Percentiles rank a stretch among this genome's conserved stretches.
Conservation (phyloP, 2,113 vertebrate genomes). For the Entomyzon cyanotis region DNA sequence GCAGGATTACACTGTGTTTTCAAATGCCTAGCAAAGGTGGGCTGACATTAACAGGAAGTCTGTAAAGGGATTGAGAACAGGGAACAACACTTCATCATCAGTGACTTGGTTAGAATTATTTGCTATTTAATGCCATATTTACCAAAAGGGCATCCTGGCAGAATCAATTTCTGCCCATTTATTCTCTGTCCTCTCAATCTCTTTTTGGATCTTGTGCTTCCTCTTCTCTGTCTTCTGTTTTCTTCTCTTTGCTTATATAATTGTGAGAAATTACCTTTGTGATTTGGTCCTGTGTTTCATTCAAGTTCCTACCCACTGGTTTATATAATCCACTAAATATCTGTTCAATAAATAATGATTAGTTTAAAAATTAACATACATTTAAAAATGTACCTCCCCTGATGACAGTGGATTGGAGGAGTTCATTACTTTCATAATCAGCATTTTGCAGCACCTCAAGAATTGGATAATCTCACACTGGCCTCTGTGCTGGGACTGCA, state of each 20-base stretch:
- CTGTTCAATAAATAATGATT: not conserved
- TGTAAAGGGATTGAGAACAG: not conserved
- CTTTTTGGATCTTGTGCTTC: not conserved
- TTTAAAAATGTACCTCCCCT: not conserved
- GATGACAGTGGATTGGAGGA: not conserved
- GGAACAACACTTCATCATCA: not conserved
- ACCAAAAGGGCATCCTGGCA: not conserved
- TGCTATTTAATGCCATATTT: not conserved
- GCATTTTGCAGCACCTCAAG: not conserved
- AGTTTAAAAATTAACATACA: conserved; percentile 8
- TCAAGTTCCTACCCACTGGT: not conserved
- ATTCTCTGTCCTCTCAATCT: not conserved
- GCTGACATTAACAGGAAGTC: not conserved
- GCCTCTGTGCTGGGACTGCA: not conserved
- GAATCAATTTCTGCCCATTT: not conserved
- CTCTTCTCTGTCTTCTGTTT: not conserved
- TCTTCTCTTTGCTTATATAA: not conserved
- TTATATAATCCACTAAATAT: not conserved
- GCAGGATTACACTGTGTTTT: not conserved
- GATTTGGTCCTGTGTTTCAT: not conserved
- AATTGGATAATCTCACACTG: not conserved
- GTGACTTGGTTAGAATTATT: not conserved
- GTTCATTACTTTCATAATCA: not conserved
- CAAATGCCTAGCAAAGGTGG: not conserved
- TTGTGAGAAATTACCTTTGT: not conserved